Conservation (phyloP, 1,140 invertebrate species). For the Panagrolaimus sp. region DNA sequence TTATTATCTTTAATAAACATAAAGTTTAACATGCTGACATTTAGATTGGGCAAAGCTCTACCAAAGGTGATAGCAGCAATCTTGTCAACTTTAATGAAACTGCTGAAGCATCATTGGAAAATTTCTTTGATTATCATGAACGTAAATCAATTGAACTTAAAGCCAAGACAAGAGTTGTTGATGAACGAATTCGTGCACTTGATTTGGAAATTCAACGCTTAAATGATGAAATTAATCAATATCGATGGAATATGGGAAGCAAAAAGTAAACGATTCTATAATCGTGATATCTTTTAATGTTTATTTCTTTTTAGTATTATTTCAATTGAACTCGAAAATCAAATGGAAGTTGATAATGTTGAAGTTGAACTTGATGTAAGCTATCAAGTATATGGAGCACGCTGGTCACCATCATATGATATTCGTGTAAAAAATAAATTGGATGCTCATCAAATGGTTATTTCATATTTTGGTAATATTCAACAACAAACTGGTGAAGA, state of each 20-base stretch:
- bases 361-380: slow-evolving; percentile 43
- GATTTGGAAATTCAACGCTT: slow-evolving; percentile 20
- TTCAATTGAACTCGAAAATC: slow-evolving; percentile 23
- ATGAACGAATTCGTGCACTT: no score
- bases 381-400: slow-evolving; percentile 58
- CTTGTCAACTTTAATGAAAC: background rate
- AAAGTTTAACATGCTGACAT: background rate
- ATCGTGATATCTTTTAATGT: no score
- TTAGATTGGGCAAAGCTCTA: slow-evolving; percentile 4
- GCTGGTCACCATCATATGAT: slow-evolving; percentile 59
- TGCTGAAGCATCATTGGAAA: slow-evolving; percentile 20
- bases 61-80: background rate
- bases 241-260: background rate
- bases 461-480: slow-evolving; percentile 59
- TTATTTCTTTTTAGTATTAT: background rate
- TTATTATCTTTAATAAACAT: background rate
- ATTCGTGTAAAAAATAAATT: slow-evolving; percentile 55
- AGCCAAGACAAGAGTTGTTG: background rate
- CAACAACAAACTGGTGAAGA: slow-evolving; percentile 59
- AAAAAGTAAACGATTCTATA: background rate
- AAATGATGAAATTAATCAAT: slow-evolving; percentile 19
- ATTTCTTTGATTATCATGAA: slow-evolving; percentile 18
- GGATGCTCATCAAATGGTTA: slow-evolving; percentile 37
- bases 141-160: slow-evolving; percentile 15
- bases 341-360: slow-evolving; percentile 15